These are phyloP conservation scores for Bubo bubo DNA, from an alignment of 2,113 vertebrate species.

Conservation along the genomic window DNA sequence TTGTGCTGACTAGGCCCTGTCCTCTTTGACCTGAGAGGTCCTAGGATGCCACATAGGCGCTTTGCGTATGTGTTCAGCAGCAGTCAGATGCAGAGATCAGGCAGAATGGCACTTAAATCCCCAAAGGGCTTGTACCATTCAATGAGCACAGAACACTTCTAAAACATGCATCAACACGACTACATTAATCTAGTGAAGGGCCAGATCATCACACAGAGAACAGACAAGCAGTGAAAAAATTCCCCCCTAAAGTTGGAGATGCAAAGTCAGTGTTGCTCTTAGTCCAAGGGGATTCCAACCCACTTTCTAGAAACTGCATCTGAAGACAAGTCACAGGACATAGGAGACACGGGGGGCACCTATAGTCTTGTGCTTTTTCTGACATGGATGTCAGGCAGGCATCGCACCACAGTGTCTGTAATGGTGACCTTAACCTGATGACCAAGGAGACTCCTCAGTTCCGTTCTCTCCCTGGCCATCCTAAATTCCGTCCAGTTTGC, in stretches of 20 bases:
- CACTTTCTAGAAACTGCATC: background rate
- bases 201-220: background rate
- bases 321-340: background rate
- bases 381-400: background rate
- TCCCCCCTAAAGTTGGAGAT: background rate
- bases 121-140: background rate
- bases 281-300: background rate
- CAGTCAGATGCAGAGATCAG: background rate
- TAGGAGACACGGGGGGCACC: accelerated
- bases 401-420: accelerated
- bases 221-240: accelerated
- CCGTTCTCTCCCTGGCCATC: background rate
- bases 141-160: background rate
- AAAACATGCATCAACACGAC: accelerated
- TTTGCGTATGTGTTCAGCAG: accelerated
- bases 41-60: accelerated
- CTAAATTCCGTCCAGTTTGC: background rate
- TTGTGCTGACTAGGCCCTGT: background rate
- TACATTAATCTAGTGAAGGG: background rate
- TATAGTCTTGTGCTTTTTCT: background rate
- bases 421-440: background rate
- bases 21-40: background rate
- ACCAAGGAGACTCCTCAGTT: background rate
- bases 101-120: background rate
- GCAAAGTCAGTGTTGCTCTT: background rate